Percentiles rank a stretch among this genome's conserved stretches.
Conservation (phyloP, 2,113 vertebrate genomes). For the Otolemur garnettii region DNA sequence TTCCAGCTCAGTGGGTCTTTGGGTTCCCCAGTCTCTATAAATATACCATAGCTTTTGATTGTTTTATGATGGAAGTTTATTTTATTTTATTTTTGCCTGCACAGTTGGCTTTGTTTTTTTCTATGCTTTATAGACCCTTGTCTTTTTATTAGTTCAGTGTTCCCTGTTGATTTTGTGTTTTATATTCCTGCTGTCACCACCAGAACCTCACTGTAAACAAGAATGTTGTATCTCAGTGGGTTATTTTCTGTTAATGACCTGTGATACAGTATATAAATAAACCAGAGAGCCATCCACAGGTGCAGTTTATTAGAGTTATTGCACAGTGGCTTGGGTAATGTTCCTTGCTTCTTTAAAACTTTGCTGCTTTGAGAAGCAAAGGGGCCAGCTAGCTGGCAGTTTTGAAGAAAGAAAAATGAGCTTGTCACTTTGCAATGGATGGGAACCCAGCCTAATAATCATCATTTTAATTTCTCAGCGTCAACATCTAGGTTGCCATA, state of each 20-base stretch:
- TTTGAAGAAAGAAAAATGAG: constrained; percentile 84
- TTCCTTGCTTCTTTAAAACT: constrained; percentile 86
- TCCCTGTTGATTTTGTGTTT: constrained; percentile 91
- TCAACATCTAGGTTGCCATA: constrained; percentile 73
- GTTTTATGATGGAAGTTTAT: constrained; percentile 88
- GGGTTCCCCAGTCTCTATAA: constrained; percentile 85
- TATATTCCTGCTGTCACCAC: constrained; percentile 91
- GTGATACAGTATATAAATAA: constrained; percentile 91
- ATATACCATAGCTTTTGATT: constrained; percentile 88
- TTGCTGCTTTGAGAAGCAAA: constrained; percentile 81
- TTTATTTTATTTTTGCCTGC: constrained; percentile 90
- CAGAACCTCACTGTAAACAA: constrained; percentile 91
- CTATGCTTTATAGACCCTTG: constrained; percentile 89
- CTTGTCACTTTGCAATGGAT: constrained; percentile 69
- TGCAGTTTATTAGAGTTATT: constrained; percentile 91
- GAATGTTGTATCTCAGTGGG: constrained; percentile 90
- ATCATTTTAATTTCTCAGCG: constrained; percentile 86
- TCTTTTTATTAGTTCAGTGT: constrained; percentile 91
- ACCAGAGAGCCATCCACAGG: constrained; percentile 86
- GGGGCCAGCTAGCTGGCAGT: constrained; percentile 80
- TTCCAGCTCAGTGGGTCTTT: constrained; percentile 84
- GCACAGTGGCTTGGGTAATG: constrained; percentile 86
- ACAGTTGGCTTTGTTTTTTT: constrained; percentile 87
- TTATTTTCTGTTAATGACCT: constrained; percentile 92
- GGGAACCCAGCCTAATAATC: constrained; percentile 81